Base-by-base conservation (phyloP, 2,888 invertebrate genomes). In the Hofmannophila pseudospretella region DNA sequence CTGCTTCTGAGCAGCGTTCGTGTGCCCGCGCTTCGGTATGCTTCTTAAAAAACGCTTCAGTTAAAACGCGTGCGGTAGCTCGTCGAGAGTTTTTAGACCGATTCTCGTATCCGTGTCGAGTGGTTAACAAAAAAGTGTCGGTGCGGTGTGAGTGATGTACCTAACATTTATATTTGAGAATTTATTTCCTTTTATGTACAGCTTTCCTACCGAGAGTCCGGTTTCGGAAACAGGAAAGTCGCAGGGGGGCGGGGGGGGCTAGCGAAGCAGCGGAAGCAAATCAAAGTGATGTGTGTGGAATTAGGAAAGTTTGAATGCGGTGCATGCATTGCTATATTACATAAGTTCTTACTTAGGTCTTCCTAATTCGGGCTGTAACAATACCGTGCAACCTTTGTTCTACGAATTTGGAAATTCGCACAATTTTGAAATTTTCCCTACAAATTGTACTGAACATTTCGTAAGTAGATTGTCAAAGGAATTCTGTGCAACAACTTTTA, bases 121-220 rank as follows among this genome's bases (percentile, higher is more conserved):
- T 74, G 54, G 63, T 64, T 57, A 76, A 70, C 60, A 68, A 69
- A 66, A 69, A 61, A 61, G 80, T 85, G 84, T 81, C 58, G 60
- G 86, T 87, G 86, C 86, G 74, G 61, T 73, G 85, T 85, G 80
- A 75, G 86, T 86, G 84, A 87, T 85, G 85, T 85, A 61, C 71
- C 78, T 78, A 74, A 70, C 78, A 77, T 81, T 82, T 82, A 84
- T 78, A 82, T 85, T 82, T 84, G 82, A 76, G 62, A 74, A 70
- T 80, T 79, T 77, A 80, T 80, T 76, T 67, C 73, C 57, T 67
- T 59, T 51, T 68, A 59, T 64, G 52, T 64, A 66, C 68, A 74
- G 49, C 72, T 79, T 76, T 78, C 74, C 84, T 78, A 80, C 67
- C 67, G 74, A 80, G 82, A 78, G 64, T 75, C 82, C 85, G 79